Evolutionary conservation across 2,888 invertebrate genomes (phyloP).

Genomic region (Drosophila bunnanda): DNA sequence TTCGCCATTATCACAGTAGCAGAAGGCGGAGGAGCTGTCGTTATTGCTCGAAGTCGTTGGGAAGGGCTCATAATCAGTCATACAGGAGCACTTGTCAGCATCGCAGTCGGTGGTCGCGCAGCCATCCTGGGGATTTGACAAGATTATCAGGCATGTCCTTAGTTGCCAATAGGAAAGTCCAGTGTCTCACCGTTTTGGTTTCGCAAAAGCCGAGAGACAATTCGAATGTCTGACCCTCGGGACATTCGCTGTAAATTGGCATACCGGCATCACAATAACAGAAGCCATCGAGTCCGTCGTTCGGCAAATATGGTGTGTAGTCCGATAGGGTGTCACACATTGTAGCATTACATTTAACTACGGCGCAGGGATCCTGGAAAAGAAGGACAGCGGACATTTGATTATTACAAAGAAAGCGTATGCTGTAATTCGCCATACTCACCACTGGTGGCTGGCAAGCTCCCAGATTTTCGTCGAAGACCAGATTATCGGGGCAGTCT

Average conservation of each 20-base stretch:
- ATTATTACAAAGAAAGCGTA: not conserved
- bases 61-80: slow-evolving; percentile 35
- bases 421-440: not conserved
- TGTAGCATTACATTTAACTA: slow-evolving; percentile 24
- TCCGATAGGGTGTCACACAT: slow-evolving; percentile 33
- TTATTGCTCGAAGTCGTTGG: slow-evolving; percentile 30
- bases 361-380: slow-evolving; percentile 28
- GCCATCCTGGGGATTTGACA: not conserved
- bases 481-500: slow-evolving; percentile 43
- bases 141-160: not conserved
- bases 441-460: slow-evolving; percentile 39
- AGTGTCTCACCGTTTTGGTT: slow-evolving; percentile 1
- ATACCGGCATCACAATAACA: slow-evolving; percentile 24
- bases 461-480: slow-evolving; percentile 37
- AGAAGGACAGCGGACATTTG: not conserved
- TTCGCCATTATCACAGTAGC: slow-evolving; percentile 61
- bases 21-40: slow-evolving; percentile 53
- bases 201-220: not conserved
- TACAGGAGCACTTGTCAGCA: slow-evolving; percentile 37
- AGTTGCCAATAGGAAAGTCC: not conserved
- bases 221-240: not conserved
- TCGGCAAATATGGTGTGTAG: slow-evolving; percentile 1
- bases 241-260: slow-evolving; percentile 18
- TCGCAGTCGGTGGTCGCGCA: slow-evolving; percentile 34
- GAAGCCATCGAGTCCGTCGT: slow-evolving; percentile 20